These are phyloP conservation scores for Aix galericulata DNA, from an alignment of 2,113 vertebrate species.

Conservation along the genomic window DNA sequence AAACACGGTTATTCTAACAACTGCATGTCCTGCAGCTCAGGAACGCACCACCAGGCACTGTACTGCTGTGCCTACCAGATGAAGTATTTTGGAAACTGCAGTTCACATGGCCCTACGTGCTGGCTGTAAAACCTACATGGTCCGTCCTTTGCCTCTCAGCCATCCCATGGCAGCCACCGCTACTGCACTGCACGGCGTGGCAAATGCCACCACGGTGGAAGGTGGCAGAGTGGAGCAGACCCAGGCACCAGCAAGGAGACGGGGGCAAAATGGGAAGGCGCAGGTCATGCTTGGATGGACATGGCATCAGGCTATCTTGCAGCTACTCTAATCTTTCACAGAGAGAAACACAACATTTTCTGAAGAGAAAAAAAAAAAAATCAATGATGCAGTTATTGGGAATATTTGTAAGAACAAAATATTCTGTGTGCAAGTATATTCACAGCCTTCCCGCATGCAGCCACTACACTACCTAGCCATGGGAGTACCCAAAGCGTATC, in stretches of 20 bases:
- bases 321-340: background rate
- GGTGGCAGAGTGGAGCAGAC: background rate
- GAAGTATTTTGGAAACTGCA: background rate
- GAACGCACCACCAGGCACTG: background rate
- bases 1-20: background rate
- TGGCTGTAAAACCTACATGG: background rate
- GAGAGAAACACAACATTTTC: background rate
- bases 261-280: fast-evolving
- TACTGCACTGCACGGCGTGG: fast-evolving
- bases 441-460: background rate
- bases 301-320: background rate
- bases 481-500: background rate
- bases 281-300: background rate
- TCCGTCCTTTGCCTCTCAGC: background rate
- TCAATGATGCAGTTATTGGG: background rate
- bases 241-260: background rate
- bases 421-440: background rate
- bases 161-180: too few species aligned
- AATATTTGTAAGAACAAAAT: background rate
- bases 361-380: background rate
- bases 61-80: background rate
- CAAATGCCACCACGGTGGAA: background rate
- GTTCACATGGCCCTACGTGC: background rate
- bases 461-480: background rate
- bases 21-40: background rate